Conservation (phyloP, 2,797 vertebrate species). For the Acipenser oxyrinchus region DNA sequence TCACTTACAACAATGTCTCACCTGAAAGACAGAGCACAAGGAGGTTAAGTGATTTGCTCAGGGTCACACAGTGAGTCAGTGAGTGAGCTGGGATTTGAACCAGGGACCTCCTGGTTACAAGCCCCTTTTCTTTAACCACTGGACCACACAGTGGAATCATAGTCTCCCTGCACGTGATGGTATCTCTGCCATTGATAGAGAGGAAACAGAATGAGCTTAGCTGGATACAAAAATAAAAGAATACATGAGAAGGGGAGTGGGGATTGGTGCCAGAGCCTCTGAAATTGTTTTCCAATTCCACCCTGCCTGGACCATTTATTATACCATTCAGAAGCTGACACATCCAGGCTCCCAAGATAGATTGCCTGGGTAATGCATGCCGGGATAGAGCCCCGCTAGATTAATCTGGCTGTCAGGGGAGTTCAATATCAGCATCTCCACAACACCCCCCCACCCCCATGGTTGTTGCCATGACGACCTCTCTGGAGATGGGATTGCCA, state of each 20-base stretch:
- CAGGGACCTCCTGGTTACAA: too few relatives aligned
- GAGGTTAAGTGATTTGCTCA: too few relatives aligned
- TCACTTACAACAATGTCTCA: too few relatives aligned
- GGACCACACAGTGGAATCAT: not conserved
- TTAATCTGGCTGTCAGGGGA: conserved; percentile 26
- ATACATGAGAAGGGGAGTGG: conserved; percentile 33
- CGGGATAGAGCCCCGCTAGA: conserved; percentile 29
- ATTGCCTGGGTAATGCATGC: conserved; percentile 13
- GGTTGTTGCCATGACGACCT: conserved; percentile 63
- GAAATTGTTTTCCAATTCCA: conserved; percentile 13
- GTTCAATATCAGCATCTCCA: conserved; percentile 24
- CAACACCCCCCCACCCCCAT: conserved; percentile 24
- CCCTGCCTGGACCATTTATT: conserved; percentile 15
- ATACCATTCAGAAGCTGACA: conserved; percentile 10
- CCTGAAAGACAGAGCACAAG: too few relatives aligned
- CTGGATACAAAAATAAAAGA: conserved; percentile 36
- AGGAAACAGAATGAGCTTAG: conserved; percentile 20
- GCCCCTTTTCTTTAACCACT: too few relatives aligned
- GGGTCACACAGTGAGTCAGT: too few relatives aligned
- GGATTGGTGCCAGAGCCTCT: conserved; percentile 35
- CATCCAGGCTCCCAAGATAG: conserved; percentile 5
- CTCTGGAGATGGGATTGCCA: conserved; percentile 79
- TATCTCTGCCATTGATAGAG: conserved; percentile 2
- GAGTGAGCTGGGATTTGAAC: too few relatives aligned
- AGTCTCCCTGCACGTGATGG: conserved; percentile 20